Percentiles rank a stretch among this genome's conserved stretches.
Evolutionary conservation across 2,113 vertebrate genomes (phyloP).

Genomic region (Mastomys natalensis): DNA sequence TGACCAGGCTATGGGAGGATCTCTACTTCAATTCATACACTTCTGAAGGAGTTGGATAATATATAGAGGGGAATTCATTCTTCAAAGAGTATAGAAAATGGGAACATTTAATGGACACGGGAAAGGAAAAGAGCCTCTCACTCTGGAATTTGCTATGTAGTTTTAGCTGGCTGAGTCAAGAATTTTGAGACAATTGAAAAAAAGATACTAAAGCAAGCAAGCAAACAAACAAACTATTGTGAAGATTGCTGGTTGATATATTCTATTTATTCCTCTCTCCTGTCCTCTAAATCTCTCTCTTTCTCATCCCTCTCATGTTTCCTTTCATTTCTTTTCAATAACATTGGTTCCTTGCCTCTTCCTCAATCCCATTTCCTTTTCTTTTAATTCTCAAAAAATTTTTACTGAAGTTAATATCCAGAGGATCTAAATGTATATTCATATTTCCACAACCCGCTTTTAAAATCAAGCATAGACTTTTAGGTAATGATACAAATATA

Average conservation of each 20-base stretch:
- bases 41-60: neutral
- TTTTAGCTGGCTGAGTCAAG: neutral
- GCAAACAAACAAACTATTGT: neutral
- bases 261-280: neutral
- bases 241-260: neutral
- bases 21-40: neutral
- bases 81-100: neutral
- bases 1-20: neutral
- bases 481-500: neutral
- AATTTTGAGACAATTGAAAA: neutral
- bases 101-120: neutral
- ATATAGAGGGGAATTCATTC: neutral
- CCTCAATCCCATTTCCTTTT: neutral
- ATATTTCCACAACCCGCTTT: slow-evolving; percentile 1
- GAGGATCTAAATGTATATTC: neutral
- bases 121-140: neutral
- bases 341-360: neutral
- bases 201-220: neutral
- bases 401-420: neutral
- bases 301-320: neutral
- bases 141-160: neutral
- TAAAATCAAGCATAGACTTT: slow-evolving; percentile 31
- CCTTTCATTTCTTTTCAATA: neutral
- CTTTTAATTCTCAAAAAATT: slow-evolving; percentile 6
- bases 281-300: neutral